These are phyloP conservation scores for Alitta virens DNA, from an alignment of 2,888 invertebrate genomes.

Conservation along the genomic window DNA sequence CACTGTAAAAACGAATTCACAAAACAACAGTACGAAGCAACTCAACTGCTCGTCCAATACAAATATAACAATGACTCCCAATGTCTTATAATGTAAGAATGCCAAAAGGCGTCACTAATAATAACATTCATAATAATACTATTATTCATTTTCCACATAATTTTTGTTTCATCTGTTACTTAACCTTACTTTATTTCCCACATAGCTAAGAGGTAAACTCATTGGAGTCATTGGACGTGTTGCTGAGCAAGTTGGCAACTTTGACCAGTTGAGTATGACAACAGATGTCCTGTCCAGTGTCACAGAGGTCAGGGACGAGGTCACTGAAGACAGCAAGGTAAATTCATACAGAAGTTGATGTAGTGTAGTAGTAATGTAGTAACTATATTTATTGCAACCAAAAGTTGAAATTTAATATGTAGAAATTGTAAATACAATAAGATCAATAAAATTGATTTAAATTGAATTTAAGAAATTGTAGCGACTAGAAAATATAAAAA, in stretches of 20 bases:
- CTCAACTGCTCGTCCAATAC: too few species aligned
- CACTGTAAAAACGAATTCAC: too few species aligned
- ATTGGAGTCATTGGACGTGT: conserved; percentile 30
- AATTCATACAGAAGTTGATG: background rate
- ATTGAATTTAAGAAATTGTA: too few species aligned
- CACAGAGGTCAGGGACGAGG: conserved; percentile 22
- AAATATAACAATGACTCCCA: too few species aligned
- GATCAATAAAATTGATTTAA: too few species aligned
- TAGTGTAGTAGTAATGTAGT: background rate
- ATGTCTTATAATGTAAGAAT: too few species aligned
- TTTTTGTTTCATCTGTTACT: background rate
- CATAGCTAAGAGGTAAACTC: conserved; percentile 30
- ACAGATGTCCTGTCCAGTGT: conserved; percentile 15
- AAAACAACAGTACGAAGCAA: too few species aligned
- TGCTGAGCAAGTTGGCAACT: conserved; percentile 27
- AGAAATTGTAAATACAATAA: too few species aligned
- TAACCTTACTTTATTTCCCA: background rate
- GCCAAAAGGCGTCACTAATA: too few species aligned
- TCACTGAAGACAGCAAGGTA: conserved; percentile 27
- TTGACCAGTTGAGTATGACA: conserved; percentile 28
- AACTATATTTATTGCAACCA: background rate
- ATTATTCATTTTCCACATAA: background rate
- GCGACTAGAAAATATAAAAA: too few species aligned
- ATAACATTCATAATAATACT: too few species aligned
- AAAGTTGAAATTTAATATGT: background rate